Percentiles rank a stretch among this genome's conserved stretches.
Evolutionary conservation across 2,888 invertebrate species (phyloP).

Genomic region (Orthosia incerta): DNA sequence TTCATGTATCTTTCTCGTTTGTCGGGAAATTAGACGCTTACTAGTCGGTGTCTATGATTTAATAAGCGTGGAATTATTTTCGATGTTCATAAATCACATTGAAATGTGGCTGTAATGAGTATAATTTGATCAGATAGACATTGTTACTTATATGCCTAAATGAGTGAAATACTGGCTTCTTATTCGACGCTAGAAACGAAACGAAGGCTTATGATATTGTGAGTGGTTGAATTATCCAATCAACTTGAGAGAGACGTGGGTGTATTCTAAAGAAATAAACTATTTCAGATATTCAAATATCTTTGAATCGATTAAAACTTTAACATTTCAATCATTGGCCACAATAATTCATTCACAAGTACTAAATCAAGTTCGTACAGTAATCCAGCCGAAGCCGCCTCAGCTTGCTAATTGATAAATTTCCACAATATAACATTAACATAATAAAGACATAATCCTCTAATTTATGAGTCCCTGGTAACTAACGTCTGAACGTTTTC

Average conservation of each 20-base stretch:
- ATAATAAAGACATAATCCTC: constrained; percentile 72
- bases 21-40: constrained; percentile 45
- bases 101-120: constrained; percentile 13
- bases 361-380: constrained; percentile 57
- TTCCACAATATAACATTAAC: constrained; percentile 66
- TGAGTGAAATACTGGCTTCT: constrained; percentile 2
- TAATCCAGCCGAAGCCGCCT: constrained; percentile 54
- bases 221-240: background rate
- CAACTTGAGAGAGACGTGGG: constrained; percentile 4
- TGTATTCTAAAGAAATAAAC: constrained; percentile 1
- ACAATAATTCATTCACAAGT: constrained; percentile 47
- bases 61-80: constrained; percentile 36
- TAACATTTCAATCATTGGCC: constrained; percentile 51
- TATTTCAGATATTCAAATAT: constrained; percentile 8
- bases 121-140: constrained; percentile 26
- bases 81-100: constrained; percentile 32
- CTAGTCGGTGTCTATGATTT: constrained; percentile 31
- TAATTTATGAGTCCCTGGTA: constrained; percentile 63
- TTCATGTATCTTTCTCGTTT: constrained; percentile 18
- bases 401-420: constrained; percentile 69
- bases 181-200: background rate
- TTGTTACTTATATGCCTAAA: background rate
- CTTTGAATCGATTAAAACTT: constrained; percentile 29
- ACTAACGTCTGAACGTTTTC: constrained; percentile 49
- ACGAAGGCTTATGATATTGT: constrained; percentile 1